A percentile compares a stretch with the other conserved stretches of the same genome.
Conservation (phyloP, 2,113 vertebrate species). For the Cathartes aura region DNA sequence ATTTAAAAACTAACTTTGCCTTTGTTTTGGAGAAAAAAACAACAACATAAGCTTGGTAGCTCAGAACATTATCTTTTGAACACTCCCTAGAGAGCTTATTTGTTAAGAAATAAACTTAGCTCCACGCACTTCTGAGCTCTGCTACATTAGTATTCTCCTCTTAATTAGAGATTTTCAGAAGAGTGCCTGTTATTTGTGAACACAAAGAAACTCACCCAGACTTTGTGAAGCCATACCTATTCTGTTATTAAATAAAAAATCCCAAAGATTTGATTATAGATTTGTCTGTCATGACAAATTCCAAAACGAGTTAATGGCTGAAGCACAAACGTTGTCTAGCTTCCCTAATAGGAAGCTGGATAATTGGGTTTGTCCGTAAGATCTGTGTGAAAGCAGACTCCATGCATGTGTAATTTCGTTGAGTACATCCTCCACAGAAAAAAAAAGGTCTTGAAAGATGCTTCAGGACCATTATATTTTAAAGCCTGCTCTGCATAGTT, state of each 20-base stretch:
- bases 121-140: neutral
- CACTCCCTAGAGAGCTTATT: neutral
- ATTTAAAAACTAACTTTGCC: neutral
- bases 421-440: neutral
- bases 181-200: neutral
- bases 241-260: constrained; percentile 21
- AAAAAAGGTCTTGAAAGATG: neutral
- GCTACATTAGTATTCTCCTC: neutral
- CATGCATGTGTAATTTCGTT: neutral
- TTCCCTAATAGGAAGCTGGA: constrained; percentile 10
- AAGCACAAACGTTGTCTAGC: constrained; percentile 33
- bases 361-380: constrained; percentile 35
- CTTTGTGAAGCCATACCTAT: constrained; percentile 42
- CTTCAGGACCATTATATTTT: neutral
- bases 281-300: constrained; percentile 35
- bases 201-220: neutral
- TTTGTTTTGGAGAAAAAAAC: neutral
- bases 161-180: constrained; percentile 15
- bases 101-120: constrained; percentile 26
- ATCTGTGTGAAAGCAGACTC: constrained; percentile 39
- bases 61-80: neutral
- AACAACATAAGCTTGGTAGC: neutral
- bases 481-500: neutral
- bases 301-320: constrained; percentile 7
- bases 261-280: constrained; percentile 42